Evolutionary conservation across 2,888 invertebrate species (phyloP).

Genomic region (Drosophila ezoana): DNA sequence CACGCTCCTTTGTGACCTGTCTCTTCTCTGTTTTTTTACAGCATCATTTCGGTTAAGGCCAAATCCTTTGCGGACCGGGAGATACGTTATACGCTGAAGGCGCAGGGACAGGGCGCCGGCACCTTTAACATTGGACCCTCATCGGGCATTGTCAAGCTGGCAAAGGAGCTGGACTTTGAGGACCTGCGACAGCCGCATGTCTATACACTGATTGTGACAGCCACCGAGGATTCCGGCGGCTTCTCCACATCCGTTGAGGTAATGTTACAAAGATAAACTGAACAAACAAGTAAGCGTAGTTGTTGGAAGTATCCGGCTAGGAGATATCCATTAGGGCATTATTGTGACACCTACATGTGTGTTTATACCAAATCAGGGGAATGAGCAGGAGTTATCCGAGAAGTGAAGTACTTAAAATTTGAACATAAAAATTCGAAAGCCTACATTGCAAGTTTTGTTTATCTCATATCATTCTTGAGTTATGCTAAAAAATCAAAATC

Average conservation of each 20-base stretch:
- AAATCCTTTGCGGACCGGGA: constrained; percentile 98
- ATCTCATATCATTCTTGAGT: too few species aligned
- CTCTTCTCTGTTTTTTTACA: constrained; percentile 83
- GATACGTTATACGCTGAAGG: constrained; percentile 97
- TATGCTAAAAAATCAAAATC: too few species aligned
- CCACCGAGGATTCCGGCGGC: constrained; percentile 98
- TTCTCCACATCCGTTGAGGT: constrained; percentile 98
- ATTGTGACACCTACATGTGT: too few species aligned
- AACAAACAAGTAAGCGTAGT: too few species aligned
- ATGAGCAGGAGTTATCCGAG: too few species aligned
- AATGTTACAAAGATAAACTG: constrained; percentile 35
- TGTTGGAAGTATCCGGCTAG: too few species aligned
- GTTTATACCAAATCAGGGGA: too few species aligned
- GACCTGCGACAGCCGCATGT: constrained; percentile 97
- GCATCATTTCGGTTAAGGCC: constrained; percentile 98
- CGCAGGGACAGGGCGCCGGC: constrained; percentile 96
- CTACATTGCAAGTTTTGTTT: too few species aligned
- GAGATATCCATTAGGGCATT: too few species aligned
- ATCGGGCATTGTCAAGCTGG: constrained; percentile 97
- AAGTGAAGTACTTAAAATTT: too few species aligned
- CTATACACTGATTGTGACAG: constrained; percentile 96
- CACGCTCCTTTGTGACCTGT: constrained; percentile 7
- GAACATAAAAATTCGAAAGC: too few species aligned
- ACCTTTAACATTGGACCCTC: constrained; percentile 98
- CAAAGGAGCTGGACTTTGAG: constrained; percentile 98